phyloP scores from a whole-genome alignment of 2,888 invertebrate genomes.

The Netelia melanura region DNA sequence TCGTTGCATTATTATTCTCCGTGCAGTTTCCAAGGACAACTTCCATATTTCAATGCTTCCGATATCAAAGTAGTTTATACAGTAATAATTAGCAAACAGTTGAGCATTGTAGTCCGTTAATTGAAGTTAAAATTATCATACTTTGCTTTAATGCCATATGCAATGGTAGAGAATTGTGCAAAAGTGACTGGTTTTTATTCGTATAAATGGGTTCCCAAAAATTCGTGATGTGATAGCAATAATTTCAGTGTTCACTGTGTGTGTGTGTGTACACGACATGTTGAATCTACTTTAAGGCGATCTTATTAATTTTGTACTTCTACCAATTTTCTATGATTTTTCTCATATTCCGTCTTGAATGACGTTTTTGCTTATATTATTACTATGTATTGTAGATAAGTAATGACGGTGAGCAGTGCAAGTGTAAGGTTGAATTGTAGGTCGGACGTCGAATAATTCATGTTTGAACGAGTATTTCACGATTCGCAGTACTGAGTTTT shows the following conservation, averaged over 20 bases:
- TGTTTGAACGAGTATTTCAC: constrained; percentile 45
- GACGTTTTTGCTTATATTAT: constrained; percentile 27
- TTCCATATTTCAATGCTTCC: constrained; percentile 45
- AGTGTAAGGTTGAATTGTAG: constrained; percentile 22
- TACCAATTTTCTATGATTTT: constrained; percentile 68
- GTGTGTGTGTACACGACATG: constrained; percentile 26
- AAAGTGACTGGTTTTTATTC: constrained; percentile 39
- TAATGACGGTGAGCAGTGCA: constrained; percentile 24
- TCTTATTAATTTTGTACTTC: constrained; percentile 74
- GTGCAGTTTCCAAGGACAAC: constrained; percentile 29
- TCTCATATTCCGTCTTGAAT: constrained; percentile 60
- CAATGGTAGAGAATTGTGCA: constrained; percentile 64
- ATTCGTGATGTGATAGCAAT: constrained; percentile 60
- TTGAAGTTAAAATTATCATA: background rate
- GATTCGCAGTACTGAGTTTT: constrained; percentile 44
- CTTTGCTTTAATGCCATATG: constrained; percentile 71
- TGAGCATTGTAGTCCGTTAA: constrained; percentile 9
- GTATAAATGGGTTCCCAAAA: constrained; percentile 35
- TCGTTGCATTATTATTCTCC: constrained; percentile 1
- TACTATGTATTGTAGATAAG: constrained; percentile 50
- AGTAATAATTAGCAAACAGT: constrained; percentile 12
- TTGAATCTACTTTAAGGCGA: constrained; percentile 51
- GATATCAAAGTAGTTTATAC: constrained; percentile 11
- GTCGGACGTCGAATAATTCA: constrained; percentile 15
- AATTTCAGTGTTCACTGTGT: constrained; percentile 50